Evolutionary conservation across 2,113 vertebrate species (phyloP), one percentile per base, ranked within the genome.

Genomic region (Labrus mixtus): DNA sequence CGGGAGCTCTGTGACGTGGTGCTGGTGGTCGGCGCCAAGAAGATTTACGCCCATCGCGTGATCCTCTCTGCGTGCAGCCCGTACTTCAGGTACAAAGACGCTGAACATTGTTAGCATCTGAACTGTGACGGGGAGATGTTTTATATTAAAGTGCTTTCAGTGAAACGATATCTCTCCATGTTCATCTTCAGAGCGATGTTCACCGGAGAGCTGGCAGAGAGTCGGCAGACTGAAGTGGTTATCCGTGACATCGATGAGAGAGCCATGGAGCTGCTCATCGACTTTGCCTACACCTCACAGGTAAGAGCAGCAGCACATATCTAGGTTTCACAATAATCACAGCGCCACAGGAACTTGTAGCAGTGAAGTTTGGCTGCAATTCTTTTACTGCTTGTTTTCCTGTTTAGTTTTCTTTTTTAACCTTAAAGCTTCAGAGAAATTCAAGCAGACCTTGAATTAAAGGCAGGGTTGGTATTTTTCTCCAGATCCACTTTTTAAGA

Each of bases 271-370:
- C 95, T 99, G 76, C 96, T 99, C 68, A 99, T 99, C 36, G 98
- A 99, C 94, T 99, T 99, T 39, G 97, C 98, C 0, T 99, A 99
- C 87, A 99, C 98, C 25, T 99, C 98, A 39, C 98, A 99, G 92
- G 94, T 94, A 82, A 66, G 57, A 39, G 6, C 22, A 25, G 22
- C 43, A 4, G 3, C 23, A 33, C 20, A 10, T n/a, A n/a, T n/a
- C n/a, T n/a, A n/a, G n/a, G n/a, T n/a, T n/a, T n/a, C n/a, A n/a
- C n/a, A n/a, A n/a, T n/a, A n/a, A n/a, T 25, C 25, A 25, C 25
- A 25, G 25, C 25, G 25, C 25, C 25, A 25, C 25, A 25, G 25
- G 25, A 25, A 25, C 25, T 25, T 25, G 25, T 25, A 25, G 25
- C 25, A 25, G 1, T 25, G 25, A 25, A 25, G 25, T 25, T 25